phyloP scores from a whole-genome alignment of 2,888 invertebrate genomes.

The Dermolepida albohirtum region DNA sequence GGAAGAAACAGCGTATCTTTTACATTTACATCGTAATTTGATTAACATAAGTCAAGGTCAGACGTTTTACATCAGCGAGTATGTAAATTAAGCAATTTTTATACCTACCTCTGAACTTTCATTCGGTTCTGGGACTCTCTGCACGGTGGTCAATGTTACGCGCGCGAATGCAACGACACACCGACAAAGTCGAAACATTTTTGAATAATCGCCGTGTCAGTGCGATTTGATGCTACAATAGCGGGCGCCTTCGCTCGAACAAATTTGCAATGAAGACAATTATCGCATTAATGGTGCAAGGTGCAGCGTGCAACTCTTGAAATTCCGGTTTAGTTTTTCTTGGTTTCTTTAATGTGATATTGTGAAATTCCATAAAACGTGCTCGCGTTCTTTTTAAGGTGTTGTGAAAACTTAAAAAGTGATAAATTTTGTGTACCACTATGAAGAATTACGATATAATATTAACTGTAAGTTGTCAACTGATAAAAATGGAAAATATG shows the following conservation, averaged over 20 bases:
- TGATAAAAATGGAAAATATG: no score
- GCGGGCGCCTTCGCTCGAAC: no score
- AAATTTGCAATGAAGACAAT: conserved; percentile 22
- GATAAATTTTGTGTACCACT: background rate
- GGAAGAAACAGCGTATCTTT: conserved; percentile 26
- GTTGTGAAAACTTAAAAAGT: conserved; percentile 6
- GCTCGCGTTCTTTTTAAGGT: background rate
- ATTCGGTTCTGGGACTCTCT: conserved; percentile 16
- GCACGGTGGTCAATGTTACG: conserved; percentile 22
- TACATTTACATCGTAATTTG: conserved; percentile 32
- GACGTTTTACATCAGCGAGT: conserved; percentile 26
- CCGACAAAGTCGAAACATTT: no score
- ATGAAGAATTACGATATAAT: conserved; percentile 27
- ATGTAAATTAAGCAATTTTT: conserved; percentile 37
- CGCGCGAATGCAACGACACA: background rate
- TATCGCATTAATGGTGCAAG: conserved; percentile 15
- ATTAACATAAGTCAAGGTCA: conserved; percentile 36
- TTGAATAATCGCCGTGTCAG: no score
- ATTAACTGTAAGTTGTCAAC: conserved; percentile 11
- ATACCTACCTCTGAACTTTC: conserved; percentile 36
- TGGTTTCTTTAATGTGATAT: conserved; percentile 2
- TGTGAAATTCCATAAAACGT: conserved; percentile 11
- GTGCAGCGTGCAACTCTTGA: conserved; percentile 5
- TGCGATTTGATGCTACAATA: no score
- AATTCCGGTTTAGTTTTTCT: conserved; percentile 20